Conservation (phyloP, 2,797 vertebrate genomes). For the Falco naumanni region DNA sequence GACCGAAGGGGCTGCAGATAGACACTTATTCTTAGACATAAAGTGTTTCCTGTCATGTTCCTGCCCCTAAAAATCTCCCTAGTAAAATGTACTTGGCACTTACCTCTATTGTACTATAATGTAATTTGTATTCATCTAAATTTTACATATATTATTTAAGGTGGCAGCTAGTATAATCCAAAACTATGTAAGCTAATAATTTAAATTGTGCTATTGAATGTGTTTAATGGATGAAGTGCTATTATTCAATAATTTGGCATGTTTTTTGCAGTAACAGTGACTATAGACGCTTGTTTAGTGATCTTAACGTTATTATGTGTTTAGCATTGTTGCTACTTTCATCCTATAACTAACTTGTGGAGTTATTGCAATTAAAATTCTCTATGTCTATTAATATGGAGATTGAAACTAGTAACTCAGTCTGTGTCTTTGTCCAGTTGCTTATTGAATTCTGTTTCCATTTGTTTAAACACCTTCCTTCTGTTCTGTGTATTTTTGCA, state of each 20-base stretch:
- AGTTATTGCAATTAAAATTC: neutral
- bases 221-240: neutral
- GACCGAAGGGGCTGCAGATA: neutral
- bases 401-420: neutral
- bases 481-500: neutral
- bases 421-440: neutral
- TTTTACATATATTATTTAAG: neutral
- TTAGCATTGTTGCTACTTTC: neutral
- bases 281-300: neutral
- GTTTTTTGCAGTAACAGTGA: neutral
- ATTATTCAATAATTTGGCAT: neutral
- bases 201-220: neutral
- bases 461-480: neutral
- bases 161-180: neutral
- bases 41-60: neutral
- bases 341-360: neutral
- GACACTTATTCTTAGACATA: neutral
- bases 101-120: neutral
- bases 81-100: neutral
- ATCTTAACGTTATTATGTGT: neutral
- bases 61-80: neutral
- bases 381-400: neutral
- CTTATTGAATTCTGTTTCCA: neutral
- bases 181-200: neutral
- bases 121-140: neutral